These are phyloP conservation scores for Latheticus oryzae DNA, from an alignment of 2,888 invertebrate genomes.

Conservation along the genomic window DNA sequence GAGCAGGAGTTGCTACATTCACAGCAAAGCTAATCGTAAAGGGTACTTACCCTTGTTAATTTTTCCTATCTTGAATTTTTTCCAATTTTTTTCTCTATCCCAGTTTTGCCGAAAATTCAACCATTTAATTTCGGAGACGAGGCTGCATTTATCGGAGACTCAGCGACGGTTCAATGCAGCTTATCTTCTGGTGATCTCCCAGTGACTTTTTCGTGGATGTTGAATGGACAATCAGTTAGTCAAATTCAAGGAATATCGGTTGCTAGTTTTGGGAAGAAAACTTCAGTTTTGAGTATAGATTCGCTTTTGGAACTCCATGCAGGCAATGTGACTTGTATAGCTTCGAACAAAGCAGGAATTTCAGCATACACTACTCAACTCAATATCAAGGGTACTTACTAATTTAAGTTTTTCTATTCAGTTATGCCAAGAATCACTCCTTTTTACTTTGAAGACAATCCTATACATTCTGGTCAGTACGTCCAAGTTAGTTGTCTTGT, in stretches of 20 bases:
- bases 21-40: conserved; percentile 68
- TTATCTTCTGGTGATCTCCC: conserved; percentile 83
- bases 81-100: conserved; percentile 13
- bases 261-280: conserved; percentile 73
- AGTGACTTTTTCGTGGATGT: conserved; percentile 80
- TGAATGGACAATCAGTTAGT: conserved; percentile 72
- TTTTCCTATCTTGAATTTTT: conserved; percentile 11
- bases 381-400: conserved; percentile 68
- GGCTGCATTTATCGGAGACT: conserved; percentile 69
- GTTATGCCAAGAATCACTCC: conserved; percentile 72
- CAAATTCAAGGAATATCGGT: conserved; percentile 66
- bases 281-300: conserved; percentile 74
- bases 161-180: conserved; percentile 69
- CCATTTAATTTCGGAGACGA: conserved; percentile 73
- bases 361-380: conserved; percentile 67
- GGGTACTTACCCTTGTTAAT: conserved; percentile 62
- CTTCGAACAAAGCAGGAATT: conserved; percentile 69
- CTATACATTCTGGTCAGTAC: conserved; percentile 71
- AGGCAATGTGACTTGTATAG: conserved; percentile 71
- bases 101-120: conserved; percentile 37
- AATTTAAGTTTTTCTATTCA: conserved; percentile 24
- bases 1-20: conserved; percentile 67
- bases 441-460: conserved; percentile 74
- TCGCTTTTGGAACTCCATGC: conserved; percentile 69
- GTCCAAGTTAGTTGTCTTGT: conserved; percentile 74